Evolutionary conservation across 1,140 invertebrate genomes (phyloP).

Genomic region (Diabrotica virgifera): DNA sequence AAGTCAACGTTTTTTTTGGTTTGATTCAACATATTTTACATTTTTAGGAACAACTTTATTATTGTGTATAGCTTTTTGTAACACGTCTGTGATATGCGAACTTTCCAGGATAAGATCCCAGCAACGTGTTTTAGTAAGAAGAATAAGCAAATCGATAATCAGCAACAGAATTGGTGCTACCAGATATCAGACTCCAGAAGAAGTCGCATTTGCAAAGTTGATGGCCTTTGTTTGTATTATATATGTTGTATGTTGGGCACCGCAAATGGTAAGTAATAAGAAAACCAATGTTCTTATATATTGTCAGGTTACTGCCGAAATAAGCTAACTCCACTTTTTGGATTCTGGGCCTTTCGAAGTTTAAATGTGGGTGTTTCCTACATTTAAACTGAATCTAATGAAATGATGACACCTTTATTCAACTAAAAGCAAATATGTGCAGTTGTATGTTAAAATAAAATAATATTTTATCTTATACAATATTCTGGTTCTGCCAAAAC

Average conservation of each 20-base stretch:
- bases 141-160: slow-evolving; percentile 54
- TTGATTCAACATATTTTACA: slow-evolving; percentile 5
- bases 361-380: no score
- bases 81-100: slow-evolving; percentile 74
- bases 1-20: background rate
- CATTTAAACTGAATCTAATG: no score
- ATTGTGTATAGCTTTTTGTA: slow-evolving; percentile 74
- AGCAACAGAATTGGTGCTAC: slow-evolving; percentile 47
- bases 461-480: no score
- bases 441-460: no score
- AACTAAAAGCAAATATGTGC: no score
- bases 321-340: no score
- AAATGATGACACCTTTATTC: no score
- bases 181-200: slow-evolving; percentile 65
- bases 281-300: no score
- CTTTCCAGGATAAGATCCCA: slow-evolving; percentile 63
- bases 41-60: slow-evolving; percentile 68
- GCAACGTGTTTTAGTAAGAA: slow-evolving; percentile 50
- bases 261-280: slow-evolving; percentile 70
- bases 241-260: slow-evolving; percentile 82
- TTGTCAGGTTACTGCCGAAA: no score
- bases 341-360: no score
- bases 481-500: no score
- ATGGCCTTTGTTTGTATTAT: slow-evolving; percentile 80
- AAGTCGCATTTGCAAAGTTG: slow-evolving; percentile 76